Evolutionary conservation across 2,113 vertebrate species (phyloP), one percentile per base, ranked within the genome.

Genomic region (Empidonax alnorum): DNA sequence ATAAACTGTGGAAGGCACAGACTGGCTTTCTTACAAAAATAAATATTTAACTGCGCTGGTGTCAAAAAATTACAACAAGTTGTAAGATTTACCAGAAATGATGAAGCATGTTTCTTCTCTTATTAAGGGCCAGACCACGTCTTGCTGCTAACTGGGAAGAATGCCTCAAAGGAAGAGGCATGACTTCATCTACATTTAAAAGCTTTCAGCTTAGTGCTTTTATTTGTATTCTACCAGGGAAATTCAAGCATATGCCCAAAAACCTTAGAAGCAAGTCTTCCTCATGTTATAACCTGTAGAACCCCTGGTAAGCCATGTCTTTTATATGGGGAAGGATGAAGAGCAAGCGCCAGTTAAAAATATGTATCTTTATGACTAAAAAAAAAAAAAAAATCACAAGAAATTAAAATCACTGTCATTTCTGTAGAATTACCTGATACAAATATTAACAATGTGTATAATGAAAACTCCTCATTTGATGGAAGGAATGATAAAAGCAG

Each of bases 131-230:
- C 81, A 93, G 42, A 65, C 52, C 55, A 47, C 28, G 27, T 42
- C 75, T 90, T 89, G 76, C 4, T 92, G 80, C 82, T 69, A 85
- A 81, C 41, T 41, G 73, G 46, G 81, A 95, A 87, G 76, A 92
- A 68, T 44, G 59, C 68, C 92, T 85, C 82, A 88, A 71, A 66
- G 2, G 5, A 83, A 89, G 67, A 94, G 37, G 78, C 78, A 93
- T 91, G 55, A 96, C 59, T 86, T 93, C 84, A 96, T 90, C 67
- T 56, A 67, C 53, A 55, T 46, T 76, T 76, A 84, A 92, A 96
- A 95, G 82, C 74, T 93, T 85, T 87, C 81, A 93, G 77, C 62
- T 91, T 58, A 76, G 37, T 52, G 35, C 14, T 96, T 91, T 90
- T 77, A 90, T 89, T 80, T 94, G 61, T 46, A 71, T 56, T 67